Conservation (phyloP, 2,113 vertebrate species). For the Dipodomys ordii region DNA sequence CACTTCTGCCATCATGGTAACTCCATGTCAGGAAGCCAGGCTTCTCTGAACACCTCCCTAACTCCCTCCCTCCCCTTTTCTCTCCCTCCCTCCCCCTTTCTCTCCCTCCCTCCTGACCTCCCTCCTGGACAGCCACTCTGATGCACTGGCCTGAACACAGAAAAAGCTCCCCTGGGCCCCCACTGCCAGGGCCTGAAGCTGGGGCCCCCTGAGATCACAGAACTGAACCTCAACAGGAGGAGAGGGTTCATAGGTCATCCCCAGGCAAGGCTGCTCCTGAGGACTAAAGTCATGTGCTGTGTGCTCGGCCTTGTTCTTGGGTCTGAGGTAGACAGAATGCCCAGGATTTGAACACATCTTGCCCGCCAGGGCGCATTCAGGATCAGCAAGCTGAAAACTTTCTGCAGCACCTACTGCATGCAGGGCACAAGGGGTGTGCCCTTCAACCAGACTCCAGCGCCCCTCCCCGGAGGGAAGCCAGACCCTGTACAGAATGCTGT, state of each 20-base stretch:
- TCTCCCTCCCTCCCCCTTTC: too few relatives aligned
- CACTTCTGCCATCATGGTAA: not conserved
- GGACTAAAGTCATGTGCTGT: not conserved
- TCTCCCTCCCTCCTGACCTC: too few relatives aligned
- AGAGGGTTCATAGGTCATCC: not conserved
- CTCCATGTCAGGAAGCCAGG: too few relatives aligned
- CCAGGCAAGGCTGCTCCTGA: not conserved
- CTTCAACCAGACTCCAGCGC: not conserved
- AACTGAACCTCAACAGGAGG: not conserved
- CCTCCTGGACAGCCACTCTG: not conserved
- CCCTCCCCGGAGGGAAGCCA: not conserved
- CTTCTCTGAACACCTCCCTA: too few relatives aligned
- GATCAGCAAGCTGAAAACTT: too few relatives aligned
- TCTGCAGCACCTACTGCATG: not conserved
- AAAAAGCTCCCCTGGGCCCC: not conserved
- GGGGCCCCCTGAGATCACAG: not conserved
- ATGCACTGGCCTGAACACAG: not conserved
- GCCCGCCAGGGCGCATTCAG: not conserved
- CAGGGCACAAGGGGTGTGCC: not conserved
- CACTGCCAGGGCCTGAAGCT: not conserved
- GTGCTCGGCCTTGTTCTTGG: not conserved
- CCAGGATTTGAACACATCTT: not conserved
- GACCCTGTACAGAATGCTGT: not conserved
- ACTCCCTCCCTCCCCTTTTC: too few relatives aligned
- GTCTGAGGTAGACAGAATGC: not conserved